Percentiles rank a stretch among this genome's conserved stretches.
phyloP scores from a whole-genome alignment of 2,113 vertebrate genomes.

The Onychorhynchus coronatus region DNA sequence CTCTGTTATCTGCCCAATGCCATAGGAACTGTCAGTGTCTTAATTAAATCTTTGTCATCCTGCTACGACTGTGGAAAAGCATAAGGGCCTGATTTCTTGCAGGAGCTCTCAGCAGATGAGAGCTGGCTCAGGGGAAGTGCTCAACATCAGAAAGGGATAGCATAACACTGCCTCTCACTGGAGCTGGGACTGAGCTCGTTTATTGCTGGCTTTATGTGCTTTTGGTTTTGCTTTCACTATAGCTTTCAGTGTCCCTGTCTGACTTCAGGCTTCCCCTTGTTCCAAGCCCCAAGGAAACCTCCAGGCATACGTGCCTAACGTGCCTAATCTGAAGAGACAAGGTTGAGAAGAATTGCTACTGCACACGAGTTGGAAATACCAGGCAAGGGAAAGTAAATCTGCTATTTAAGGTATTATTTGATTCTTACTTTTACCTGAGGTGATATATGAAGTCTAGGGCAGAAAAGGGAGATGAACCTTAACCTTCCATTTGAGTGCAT shows the following conservation, averaged over 20 bases:
- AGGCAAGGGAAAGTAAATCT: background rate
- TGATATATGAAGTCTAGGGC: constrained; percentile 9
- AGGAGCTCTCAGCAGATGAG: background rate
- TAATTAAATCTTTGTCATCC: background rate
- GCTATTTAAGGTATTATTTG: background rate
- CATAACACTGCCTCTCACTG: background rate
- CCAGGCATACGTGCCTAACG: rapidly evolving
- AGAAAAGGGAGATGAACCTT: constrained; percentile 23
- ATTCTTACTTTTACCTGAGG: constrained; percentile 12
- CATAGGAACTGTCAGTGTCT: background rate
- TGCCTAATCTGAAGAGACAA: background rate
- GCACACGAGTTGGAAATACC: background rate
- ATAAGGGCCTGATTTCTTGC: rapidly evolving
- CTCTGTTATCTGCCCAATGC: background rate
- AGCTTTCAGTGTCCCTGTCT: background rate
- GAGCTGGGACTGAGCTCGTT: background rate
- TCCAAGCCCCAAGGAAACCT: background rate
- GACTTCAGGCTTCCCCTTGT: background rate
- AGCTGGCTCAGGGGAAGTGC: background rate
- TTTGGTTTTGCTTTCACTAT: background rate
- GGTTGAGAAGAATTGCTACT: background rate
- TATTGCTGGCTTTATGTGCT: background rate
- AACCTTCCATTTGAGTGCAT: constrained; percentile 3
- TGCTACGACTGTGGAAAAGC: background rate
- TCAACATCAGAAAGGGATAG: background rate